Percentiles rank a stretch among this genome's conserved stretches.
Evolutionary conservation across 92 coral and sea anemone genomes (phyloP).

Genomic region (Diadumene lineata): DNA sequence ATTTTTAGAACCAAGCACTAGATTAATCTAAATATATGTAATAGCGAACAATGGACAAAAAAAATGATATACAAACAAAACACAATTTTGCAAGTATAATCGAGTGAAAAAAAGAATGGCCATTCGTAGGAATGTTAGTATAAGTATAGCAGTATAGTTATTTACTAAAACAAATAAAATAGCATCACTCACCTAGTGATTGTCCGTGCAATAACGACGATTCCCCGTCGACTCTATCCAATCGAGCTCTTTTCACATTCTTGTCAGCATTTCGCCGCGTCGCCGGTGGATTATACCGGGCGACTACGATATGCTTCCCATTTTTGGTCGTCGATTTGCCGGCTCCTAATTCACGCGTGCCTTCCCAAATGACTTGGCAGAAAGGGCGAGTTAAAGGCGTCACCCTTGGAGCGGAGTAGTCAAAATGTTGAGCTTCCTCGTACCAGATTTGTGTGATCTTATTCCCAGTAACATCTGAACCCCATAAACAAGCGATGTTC

Average conservation of each 20-base stretch:
- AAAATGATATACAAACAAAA: too few relatives aligned
- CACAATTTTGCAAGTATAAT: background rate
- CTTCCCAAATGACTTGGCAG: constrained; percentile 95
- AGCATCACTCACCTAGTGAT: constrained; percentile 30
- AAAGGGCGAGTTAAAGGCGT: constrained; percentile 85
- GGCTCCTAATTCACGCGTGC: constrained; percentile 86
- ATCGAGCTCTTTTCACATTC: constrained; percentile 59
- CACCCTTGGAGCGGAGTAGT: constrained; percentile 60
- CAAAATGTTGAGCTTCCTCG: constrained; percentile 79
- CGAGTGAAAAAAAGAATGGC: background rate
- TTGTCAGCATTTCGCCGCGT: constrained; percentile 58
- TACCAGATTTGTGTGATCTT: constrained; percentile 94
- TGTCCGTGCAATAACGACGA: constrained; percentile 5
- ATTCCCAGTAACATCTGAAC: constrained; percentile 88
- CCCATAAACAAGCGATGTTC: constrained; percentile 92
- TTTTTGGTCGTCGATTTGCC: constrained; percentile 77
- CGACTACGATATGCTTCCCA: constrained; percentile 92
- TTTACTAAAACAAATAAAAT: background rate
- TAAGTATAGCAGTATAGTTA: background rate
- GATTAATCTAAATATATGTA: background rate
- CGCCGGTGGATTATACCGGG: constrained; percentile 85
- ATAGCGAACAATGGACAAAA: background rate
- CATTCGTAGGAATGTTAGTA: background rate
- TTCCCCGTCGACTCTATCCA: constrained; percentile 34
- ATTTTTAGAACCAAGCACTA: background rate